phyloP scores from a whole-genome alignment of 1,140 invertebrate genomes.

The Lordiphosa clarofinis region DNA sequence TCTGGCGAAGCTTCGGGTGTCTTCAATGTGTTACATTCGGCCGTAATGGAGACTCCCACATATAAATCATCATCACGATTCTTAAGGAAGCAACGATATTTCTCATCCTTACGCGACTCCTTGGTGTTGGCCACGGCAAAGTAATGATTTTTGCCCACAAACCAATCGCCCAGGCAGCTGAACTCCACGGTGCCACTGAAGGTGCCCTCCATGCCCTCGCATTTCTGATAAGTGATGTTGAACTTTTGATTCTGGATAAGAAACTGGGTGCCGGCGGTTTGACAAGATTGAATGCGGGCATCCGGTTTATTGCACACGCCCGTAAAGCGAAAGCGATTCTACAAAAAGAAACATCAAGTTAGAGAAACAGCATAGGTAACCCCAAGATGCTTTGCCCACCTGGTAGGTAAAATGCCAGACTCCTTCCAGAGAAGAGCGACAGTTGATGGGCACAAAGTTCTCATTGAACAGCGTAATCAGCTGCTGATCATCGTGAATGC shows the following conservation, averaged over 20 bases:
- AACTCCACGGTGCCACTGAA: slow-evolving; percentile 95
- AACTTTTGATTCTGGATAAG: slow-evolving; percentile 98
- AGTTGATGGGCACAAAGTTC: slow-evolving; percentile 95
- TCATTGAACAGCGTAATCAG: slow-evolving; percentile 93
- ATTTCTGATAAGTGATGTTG: slow-evolving; percentile 95
- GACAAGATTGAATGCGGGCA: slow-evolving; percentile 95
- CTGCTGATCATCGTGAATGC: slow-evolving; percentile 88
- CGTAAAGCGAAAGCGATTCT: slow-evolving; percentile 92
- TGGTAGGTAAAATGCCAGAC: slow-evolving; percentile 98
- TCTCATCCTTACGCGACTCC: slow-evolving; percentile 95
- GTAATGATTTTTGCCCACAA: slow-evolving; percentile 96
- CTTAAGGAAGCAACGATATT: slow-evolving; percentile 94
- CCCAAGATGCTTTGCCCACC: slow-evolving; percentile 68
- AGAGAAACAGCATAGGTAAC: neutral
- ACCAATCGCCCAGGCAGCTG: slow-evolving; percentile 96
- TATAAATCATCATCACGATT: slow-evolving; percentile 96
- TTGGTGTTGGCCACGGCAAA: slow-evolving; percentile 97
- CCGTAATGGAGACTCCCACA: slow-evolving; percentile 93
- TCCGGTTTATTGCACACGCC: slow-evolving; percentile 93
- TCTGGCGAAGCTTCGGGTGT: slow-evolving; percentile 96
- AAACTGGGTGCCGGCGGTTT: slow-evolving; percentile 96
- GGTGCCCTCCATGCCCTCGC: slow-evolving; percentile 89
- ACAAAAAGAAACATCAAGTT: slow-evolving; percentile 17
- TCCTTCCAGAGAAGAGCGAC: slow-evolving; percentile 94
- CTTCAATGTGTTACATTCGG: slow-evolving; percentile 94